Base-by-base conservation (phyloP, 1,140 invertebrate genomes). In the Globodera ellingtonae region DNA sequence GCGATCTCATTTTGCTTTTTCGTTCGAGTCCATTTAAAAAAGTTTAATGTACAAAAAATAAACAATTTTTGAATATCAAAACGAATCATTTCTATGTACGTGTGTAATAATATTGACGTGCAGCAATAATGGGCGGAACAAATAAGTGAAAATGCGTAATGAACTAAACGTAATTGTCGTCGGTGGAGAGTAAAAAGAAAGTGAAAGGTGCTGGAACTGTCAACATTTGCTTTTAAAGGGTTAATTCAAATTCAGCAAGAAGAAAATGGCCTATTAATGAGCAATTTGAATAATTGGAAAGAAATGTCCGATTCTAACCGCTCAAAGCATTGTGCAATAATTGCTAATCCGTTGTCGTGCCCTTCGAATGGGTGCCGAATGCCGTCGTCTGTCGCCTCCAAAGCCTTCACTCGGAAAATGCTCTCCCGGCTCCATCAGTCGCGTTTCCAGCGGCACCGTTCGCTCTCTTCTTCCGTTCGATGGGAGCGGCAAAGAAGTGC, bases 291-390 rank as follows among this genome's bases (percentile, higher is more conserved):
- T 70, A 24, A 24, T 59, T 15, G 15, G 46, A 6, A 18, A 21
- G 67, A 21, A 70, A 70, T 72, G 44, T 46, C 35, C 35, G 35
- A 35, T 35, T 35, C 35, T 13, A 47, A 15, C 6, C 9, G 24
- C 4, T 83, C 82, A 83, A 15, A 83, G 50, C 75, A 83, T 84
- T 56, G 50, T 70, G 75, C 82, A 83, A 56, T 82, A 83, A 46
- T 83, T 83, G 47, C 82, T 72, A n/a, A 83, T 67, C n/a, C 80
- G 73, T 56, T 79, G 82, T 13, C 82, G 62, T 59, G 75, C 73
- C 62, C 73, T 74, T 7, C 59, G 52, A 13, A 83, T 66, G 67
- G 82, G 82, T 21, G 72, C 77, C 65, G 72, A 75, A 15, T 50
- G 24, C 75, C 67, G 10, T 69, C 75, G 46, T 79, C 48, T 73